Conservation (phyloP, 2,797 vertebrate species). For the Gorsachius magnificus region DNA sequence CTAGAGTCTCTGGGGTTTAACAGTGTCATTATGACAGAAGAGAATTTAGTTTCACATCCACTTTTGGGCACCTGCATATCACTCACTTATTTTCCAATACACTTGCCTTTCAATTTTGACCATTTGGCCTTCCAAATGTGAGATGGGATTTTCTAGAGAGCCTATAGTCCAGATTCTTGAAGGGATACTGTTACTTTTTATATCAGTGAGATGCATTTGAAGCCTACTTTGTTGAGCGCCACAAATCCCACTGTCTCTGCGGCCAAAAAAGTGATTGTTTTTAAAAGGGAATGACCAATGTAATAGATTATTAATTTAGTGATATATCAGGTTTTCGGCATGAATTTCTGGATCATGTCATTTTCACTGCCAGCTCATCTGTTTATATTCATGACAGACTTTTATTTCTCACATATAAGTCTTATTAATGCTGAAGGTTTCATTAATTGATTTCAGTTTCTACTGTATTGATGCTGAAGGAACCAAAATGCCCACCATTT, state of each 20-base stretch:
- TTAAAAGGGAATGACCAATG: neutral
- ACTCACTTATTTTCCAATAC: neutral
- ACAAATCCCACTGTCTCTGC: neutral
- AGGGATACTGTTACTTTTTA: neutral
- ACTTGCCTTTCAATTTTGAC: neutral
- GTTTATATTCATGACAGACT: neutral
- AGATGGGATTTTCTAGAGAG: neutral
- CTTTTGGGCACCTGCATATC: neutral
- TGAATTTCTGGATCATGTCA: neutral
- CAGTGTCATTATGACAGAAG: neutral
- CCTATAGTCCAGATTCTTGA: neutral
- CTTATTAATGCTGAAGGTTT: neutral
- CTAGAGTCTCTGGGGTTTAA: neutral
- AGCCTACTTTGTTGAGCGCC: fast-evolving
- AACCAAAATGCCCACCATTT: neutral
- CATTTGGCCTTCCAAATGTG: neutral
- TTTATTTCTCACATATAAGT: neutral
- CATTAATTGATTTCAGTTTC: neutral
- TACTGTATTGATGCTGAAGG: neutral
- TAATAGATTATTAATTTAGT: neutral
- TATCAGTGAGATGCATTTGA: fast-evolving
- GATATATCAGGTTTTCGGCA: neutral
- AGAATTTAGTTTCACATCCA: neutral
- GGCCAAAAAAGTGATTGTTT: neutral
- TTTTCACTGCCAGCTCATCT: neutral